A percentile compares a stretch with the other conserved stretches of the same genome.
Conservation (phyloP, 2,888 invertebrate species). For the Aethes cnicana region DNA sequence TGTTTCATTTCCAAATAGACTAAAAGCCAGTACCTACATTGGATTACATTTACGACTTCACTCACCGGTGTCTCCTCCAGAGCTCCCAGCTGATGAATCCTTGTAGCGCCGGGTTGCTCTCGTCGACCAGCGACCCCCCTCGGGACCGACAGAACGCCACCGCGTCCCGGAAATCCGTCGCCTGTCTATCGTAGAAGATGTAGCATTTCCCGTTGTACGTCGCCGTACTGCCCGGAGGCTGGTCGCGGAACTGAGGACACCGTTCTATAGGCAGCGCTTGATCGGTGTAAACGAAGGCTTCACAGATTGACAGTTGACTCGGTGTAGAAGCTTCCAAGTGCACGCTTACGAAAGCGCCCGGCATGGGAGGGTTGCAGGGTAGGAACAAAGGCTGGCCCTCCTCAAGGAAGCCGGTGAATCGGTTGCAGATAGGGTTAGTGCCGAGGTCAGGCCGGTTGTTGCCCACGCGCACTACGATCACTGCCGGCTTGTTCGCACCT, state of each 20-base stretch:
- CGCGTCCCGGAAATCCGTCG: conserved; percentile 90
- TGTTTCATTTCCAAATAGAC: too few species aligned
- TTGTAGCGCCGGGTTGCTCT: conserved; percentile 95
- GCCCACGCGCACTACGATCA: conserved; percentile 94
- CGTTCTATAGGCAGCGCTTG: conserved; percentile 94
- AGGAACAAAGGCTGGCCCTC: conserved; percentile 95
- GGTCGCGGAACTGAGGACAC: conserved; percentile 95
- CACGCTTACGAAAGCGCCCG: conserved; percentile 96
- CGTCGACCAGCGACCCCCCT: conserved; percentile 93
- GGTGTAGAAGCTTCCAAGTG: conserved; percentile 90
- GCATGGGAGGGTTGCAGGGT: conserved; percentile 97
- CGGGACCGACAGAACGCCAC: conserved; percentile 90
- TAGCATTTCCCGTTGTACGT: conserved; percentile 98
- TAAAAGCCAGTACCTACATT: not conserved
- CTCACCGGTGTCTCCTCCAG: conserved; percentile 92
- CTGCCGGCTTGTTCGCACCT: conserved; percentile 91
- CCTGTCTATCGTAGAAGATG: conserved; percentile 95
- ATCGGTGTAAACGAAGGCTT: conserved; percentile 96
- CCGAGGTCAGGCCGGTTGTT: conserved; percentile 96
- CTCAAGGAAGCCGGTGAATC: conserved; percentile 92
- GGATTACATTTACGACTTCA: conserved; percentile 17
- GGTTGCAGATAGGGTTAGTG: conserved; percentile 95
- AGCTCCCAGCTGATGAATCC: conserved; percentile 97
- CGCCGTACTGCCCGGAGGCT: conserved; percentile 95
- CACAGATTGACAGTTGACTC: conserved; percentile 93